Evolutionary conservation across 2,797 vertebrate species (phyloP).

Genomic region (Coregonus sp.): DNA sequence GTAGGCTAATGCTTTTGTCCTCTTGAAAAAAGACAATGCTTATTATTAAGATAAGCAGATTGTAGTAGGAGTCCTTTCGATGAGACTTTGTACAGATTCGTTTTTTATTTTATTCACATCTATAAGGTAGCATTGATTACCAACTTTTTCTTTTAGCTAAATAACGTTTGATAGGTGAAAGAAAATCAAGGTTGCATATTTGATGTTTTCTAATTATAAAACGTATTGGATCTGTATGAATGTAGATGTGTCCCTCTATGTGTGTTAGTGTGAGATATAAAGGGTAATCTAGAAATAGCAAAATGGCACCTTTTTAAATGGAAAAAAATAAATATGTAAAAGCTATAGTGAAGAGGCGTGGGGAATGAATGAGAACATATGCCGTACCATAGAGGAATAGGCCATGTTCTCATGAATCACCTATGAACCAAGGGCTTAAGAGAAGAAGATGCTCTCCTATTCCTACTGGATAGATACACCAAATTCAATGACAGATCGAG

Average conservation of each 20-base stretch:
- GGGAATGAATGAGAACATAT: slow-evolving; percentile 22
- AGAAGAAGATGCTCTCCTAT: neutral
- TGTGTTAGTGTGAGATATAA: slow-evolving; percentile 20
- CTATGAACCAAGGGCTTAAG: neutral
- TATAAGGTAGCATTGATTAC: slow-evolving; percentile 61
- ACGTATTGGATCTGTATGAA: slow-evolving; percentile 56
- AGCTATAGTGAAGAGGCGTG: slow-evolving; percentile 58
- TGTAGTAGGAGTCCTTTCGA: slow-evolving; percentile 38
- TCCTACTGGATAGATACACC: neutral
- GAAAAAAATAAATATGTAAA: slow-evolving; percentile 30
- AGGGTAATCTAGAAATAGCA: slow-evolving; percentile 10
- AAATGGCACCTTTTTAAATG: slow-evolving; percentile 35
- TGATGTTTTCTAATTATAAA: slow-evolving; percentile 44
- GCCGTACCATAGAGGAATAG: neutral
- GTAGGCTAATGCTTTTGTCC: slow-evolving; percentile 37
- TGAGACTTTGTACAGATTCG: slow-evolving; percentile 61
- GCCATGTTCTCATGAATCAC: neutral
- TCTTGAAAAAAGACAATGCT: slow-evolving; percentile 47
- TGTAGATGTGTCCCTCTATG: slow-evolving; percentile 37
- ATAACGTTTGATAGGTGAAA: slow-evolving; percentile 15
- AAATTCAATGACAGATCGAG: neutral
- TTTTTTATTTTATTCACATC: neutral
- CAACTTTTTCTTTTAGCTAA: slow-evolving; percentile 33
- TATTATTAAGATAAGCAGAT: slow-evolving; percentile 28
- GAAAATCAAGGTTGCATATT: slow-evolving; percentile 30